phyloP scores from a whole-genome alignment of 2,797 vertebrate genomes.

The Echeneis naucrates region DNA sequence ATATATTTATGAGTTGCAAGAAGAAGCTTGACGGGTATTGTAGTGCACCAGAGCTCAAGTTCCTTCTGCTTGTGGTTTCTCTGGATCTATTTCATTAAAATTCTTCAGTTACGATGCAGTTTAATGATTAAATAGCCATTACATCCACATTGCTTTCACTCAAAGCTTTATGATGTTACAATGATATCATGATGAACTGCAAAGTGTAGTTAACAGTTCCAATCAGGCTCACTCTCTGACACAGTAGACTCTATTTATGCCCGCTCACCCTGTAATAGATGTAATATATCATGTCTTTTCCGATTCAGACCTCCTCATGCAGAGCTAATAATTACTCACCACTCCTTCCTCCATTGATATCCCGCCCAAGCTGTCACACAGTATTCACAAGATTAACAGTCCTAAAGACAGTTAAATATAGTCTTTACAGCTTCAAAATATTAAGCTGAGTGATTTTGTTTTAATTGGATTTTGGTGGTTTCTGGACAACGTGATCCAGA shows the following conservation, averaged over 20 bases:
- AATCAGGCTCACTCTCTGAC: background rate
- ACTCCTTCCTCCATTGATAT: slow-evolving; percentile 26
- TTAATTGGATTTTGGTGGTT: slow-evolving; percentile 28
- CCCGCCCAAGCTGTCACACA: slow-evolving; percentile 44
- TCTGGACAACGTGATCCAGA: slow-evolving; percentile 4
- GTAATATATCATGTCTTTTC: slow-evolving; percentile 29
- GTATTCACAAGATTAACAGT: slow-evolving; percentile 35
- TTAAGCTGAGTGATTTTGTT: slow-evolving; percentile 30
- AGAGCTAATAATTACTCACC: slow-evolving; percentile 31
- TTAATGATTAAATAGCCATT: slow-evolving; percentile 37
- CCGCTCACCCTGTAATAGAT: slow-evolving; percentile 23
- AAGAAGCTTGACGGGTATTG: background rate
- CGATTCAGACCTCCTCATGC: slow-evolving; percentile 17
- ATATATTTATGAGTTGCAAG: background rate
- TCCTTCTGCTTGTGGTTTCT: background rate
- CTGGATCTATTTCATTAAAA: slow-evolving; percentile 1
- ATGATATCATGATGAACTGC: slow-evolving; percentile 30
- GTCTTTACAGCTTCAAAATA: slow-evolving; percentile 20
- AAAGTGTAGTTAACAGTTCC: slow-evolving; percentile 3
- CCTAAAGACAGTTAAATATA: slow-evolving; percentile 46
- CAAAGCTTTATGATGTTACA: slow-evolving; percentile 17
- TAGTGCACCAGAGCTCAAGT: background rate
- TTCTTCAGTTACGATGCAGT: slow-evolving; percentile 6
- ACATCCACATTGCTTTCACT: slow-evolving; percentile 16
- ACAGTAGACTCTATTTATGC: slow-evolving; percentile 8